Evolutionary conservation across 1,140 invertebrate genomes (phyloP).

Genomic region (Ditylenchus dipsaci): DNA sequence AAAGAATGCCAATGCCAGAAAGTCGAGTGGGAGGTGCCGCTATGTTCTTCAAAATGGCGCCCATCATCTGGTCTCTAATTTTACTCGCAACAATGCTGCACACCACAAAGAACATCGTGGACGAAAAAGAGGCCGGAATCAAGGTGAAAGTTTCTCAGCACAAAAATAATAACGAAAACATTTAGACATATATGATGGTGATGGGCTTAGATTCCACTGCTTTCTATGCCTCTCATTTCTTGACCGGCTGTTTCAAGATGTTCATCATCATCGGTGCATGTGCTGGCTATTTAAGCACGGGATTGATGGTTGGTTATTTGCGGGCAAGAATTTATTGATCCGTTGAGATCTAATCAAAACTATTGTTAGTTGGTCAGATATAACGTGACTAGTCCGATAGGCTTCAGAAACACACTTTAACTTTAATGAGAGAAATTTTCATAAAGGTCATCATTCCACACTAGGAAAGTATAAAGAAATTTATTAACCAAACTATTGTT

Average conservation of each 20-base stretch:
- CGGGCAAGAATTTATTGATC: slow-evolving; percentile 11
- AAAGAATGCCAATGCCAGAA: slow-evolving; percentile 35
- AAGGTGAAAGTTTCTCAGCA: slow-evolving; percentile 29
- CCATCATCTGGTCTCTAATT: slow-evolving; percentile 32
- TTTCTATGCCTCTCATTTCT: slow-evolving; percentile 41
- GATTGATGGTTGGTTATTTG: slow-evolving; percentile 21
- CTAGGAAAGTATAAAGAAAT: no score
- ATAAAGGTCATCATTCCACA: no score
- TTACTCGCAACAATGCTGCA: slow-evolving; percentile 35
- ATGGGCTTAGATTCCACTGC: slow-evolving; percentile 42
- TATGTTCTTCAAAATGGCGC: slow-evolving; percentile 31
- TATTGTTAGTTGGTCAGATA: no score
- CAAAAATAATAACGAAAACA: not conserved
- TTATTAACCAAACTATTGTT: no score
- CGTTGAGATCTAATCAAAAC: slow-evolving; percentile 4
- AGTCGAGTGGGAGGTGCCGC: slow-evolving; percentile 25
- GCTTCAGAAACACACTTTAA: no score
- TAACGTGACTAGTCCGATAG: no score
- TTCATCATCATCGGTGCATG: slow-evolving; percentile 15
- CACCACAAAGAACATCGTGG: slow-evolving; percentile 42
- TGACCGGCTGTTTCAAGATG: slow-evolving; percentile 40
- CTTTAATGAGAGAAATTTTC: no score
- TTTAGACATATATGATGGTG: slow-evolving; percentile 48
- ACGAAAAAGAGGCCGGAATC: slow-evolving; percentile 47
- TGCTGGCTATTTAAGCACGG: slow-evolving; percentile 13